Conservation (phyloP, 2,797 vertebrate species). For the Cryptoblepharus egeriae region DNA sequence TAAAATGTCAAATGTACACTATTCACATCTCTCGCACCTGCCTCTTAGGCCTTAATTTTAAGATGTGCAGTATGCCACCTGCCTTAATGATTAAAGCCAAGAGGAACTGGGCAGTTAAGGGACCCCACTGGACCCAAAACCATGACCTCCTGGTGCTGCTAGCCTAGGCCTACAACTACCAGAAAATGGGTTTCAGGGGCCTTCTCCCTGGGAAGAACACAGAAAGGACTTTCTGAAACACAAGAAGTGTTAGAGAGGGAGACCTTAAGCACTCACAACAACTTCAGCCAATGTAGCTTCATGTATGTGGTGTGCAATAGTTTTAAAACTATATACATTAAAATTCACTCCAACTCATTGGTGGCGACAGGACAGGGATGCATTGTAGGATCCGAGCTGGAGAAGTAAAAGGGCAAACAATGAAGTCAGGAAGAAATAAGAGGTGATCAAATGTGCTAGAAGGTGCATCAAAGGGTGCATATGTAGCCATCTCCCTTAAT, state of each 20-base stretch:
- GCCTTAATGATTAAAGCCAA: slow-evolving; percentile 65
- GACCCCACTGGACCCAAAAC: not conserved
- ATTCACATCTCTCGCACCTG: slow-evolving; percentile 81
- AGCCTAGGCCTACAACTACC: slow-evolving; percentile 32
- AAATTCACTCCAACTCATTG: slow-evolving; percentile 38
- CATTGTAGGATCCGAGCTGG: slow-evolving; percentile 45
- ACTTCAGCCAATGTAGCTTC: slow-evolving; percentile 74
- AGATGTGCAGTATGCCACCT: slow-evolving; percentile 64
- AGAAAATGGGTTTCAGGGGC: slow-evolving; percentile 61
- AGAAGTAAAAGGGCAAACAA: slow-evolving; percentile 52
- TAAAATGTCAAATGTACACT: slow-evolving; percentile 81
- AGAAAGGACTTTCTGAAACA: slow-evolving; percentile 74
- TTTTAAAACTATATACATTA: slow-evolving; percentile 76
- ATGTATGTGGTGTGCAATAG: slow-evolving; percentile 58
- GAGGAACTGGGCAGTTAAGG: slow-evolving; percentile 14
- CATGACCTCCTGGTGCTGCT: not conserved
- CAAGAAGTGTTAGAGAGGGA: slow-evolving; percentile 25
- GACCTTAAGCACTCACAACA: slow-evolving; percentile 79
- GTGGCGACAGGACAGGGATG: slow-evolving; percentile 41
- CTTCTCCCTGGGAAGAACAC: slow-evolving; percentile 64
- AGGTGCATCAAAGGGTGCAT: fast-evolving
- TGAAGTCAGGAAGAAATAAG: too few relatives aligned
- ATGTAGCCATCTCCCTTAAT: not conserved
- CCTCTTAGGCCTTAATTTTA: slow-evolving; percentile 72
- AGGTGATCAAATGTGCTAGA: slow-evolving; percentile 48